Conservation (phyloP, 2,113 vertebrate species). For the Zapornia atra region DNA sequence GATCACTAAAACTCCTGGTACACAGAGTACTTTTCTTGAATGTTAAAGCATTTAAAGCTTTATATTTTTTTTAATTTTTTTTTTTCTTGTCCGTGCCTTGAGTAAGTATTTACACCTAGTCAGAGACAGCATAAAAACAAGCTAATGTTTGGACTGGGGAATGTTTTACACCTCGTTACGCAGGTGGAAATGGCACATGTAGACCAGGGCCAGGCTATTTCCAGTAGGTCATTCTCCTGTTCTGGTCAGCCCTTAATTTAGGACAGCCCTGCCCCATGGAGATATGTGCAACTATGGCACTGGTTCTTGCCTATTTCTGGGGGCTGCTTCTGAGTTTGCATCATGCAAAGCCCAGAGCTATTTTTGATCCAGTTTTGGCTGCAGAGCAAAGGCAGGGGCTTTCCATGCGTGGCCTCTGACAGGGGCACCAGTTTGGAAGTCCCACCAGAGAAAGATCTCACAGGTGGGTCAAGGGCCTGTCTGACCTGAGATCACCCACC, state of each 20-base stretch:
- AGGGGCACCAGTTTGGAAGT: not conserved
- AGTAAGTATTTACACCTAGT: constrained; percentile 34
- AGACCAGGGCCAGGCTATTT: not conserved
- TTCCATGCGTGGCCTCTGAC: accelerated
- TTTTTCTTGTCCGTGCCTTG: not conserved
- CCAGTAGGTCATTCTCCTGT: constrained; percentile 25
- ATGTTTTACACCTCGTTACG: not conserved
- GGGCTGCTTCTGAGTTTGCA: constrained; percentile 8
- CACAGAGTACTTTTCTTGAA: constrained; percentile 57
- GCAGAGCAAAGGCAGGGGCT: not conserved
- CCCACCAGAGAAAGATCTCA: not conserved
- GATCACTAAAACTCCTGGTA: constrained; percentile 55
- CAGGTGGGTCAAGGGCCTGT: not conserved
- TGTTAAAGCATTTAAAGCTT: constrained; percentile 47
- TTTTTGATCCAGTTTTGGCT: not conserved
- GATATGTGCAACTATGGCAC: not conserved
- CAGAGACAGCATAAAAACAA: not conserved
- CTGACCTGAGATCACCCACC: not conserved
- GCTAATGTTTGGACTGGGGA: not conserved
- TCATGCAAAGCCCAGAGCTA: not conserved
- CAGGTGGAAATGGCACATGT: not conserved
- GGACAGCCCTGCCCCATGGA: constrained; percentile 24
- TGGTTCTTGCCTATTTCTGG: constrained; percentile 1
- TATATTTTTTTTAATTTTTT: no score
- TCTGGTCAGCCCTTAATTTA: not conserved